These are phyloP conservation scores for Chrysoperla carnea DNA, from an alignment of 1,140 invertebrate genomes.

Conservation along the genomic window DNA sequence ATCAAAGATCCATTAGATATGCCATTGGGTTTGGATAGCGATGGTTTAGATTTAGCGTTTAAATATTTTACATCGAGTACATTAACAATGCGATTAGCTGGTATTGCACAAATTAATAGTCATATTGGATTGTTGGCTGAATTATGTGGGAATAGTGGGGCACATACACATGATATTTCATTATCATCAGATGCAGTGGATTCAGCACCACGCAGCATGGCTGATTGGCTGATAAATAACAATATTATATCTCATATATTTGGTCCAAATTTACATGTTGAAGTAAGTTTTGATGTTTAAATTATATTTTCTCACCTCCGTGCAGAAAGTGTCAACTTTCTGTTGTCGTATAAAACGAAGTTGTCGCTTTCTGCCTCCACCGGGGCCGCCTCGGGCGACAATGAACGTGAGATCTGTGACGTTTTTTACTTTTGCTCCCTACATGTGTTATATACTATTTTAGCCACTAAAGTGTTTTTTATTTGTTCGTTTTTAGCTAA, in stretches of 20 bases:
- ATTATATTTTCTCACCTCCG: neutral
- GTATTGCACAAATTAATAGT: constrained; percentile 85
- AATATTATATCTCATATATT: constrained; percentile 90
- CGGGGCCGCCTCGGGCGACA: too few relatives aligned
- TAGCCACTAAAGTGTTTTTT: neutral
- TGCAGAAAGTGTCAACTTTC: too few relatives aligned
- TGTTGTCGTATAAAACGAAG: too few relatives aligned
- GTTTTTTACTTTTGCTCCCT: too few relatives aligned
- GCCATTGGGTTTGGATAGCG: constrained; percentile 69
- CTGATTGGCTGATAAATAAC: constrained; percentile 75
- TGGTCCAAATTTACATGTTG: constrained; percentile 89
- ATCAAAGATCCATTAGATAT: constrained; percentile 82
- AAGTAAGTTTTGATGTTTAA: constrained; percentile 38
- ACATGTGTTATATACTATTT: too few relatives aligned
- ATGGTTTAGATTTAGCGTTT: constrained; percentile 78
- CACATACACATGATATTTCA: constrained; percentile 23
- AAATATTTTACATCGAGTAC: constrained; percentile 91
- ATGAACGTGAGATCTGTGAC: too few relatives aligned
- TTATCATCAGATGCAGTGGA: constrained; percentile 65
- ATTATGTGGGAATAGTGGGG: constrained; percentile 47
- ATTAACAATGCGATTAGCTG: constrained; percentile 75
- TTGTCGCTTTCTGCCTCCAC: too few relatives aligned
- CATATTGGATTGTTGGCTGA: constrained; percentile 84
- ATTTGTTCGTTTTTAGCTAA: constrained; percentile 34
- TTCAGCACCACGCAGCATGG: constrained; percentile 63